Conservation (phyloP, 2,113 vertebrate genomes). For the Brevimyrus niger region DNA sequence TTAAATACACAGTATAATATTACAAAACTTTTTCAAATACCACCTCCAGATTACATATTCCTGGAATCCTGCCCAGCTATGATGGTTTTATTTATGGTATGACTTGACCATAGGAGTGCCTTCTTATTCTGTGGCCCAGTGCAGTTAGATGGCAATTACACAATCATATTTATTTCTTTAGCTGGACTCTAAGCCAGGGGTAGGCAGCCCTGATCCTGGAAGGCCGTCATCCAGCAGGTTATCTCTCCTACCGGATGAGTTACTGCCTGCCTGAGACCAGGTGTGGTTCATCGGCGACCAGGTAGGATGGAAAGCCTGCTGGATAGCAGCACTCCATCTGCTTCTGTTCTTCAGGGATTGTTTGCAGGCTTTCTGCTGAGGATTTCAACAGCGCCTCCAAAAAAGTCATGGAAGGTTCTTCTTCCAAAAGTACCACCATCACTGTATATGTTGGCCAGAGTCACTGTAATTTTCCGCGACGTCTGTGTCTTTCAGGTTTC, state of each 20-base stretch:
- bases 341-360: too few relatives aligned
- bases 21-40: neutral
- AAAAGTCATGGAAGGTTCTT: neutral
- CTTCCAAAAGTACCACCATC: neutral
- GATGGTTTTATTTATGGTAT: neutral
- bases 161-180: neutral
- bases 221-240: neutral
- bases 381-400: neutral
- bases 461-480: neutral
- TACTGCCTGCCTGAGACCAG: too few relatives aligned
- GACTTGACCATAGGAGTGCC: neutral
- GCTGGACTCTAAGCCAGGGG: neutral
- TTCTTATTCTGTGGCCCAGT: neutral
- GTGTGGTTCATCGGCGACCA: neutral
- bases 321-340: neutral
- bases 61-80: neutral
- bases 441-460: neutral
- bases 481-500: neutral
- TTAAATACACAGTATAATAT: neutral
- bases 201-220: neutral
- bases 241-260: neutral
- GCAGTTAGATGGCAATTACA: neutral
- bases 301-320: neutral
- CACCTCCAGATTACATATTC: neutral
- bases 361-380: neutral